A percentile compares a stretch with the other conserved stretches of the same genome.
These are phyloP conservation scores for Phyllopteryx taeniolatus DNA, from an alignment of 2,113 vertebrate species.

Conservation along the genomic window DNA sequence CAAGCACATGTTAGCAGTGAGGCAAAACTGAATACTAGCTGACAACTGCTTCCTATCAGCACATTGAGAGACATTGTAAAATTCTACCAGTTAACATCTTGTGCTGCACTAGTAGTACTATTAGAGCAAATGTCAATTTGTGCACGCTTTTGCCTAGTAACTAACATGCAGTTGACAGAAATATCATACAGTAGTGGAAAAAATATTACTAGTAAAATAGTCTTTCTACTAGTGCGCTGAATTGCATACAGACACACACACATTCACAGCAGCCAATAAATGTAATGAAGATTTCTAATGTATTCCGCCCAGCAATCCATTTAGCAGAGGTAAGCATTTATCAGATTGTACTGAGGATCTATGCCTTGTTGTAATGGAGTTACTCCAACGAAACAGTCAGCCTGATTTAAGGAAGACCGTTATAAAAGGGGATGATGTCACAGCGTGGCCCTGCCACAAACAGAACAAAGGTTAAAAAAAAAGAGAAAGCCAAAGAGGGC, in stretches of 20 bases:
- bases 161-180: not conserved
- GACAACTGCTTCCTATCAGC: too few species aligned
- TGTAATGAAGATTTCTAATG: slow-evolving; percentile 24
- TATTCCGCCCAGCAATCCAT: slow-evolving; percentile 22
- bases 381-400: not conserved
- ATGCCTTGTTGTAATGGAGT: not conserved
- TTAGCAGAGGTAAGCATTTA: slow-evolving; percentile 11
- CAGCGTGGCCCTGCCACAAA: slow-evolving; percentile 26
- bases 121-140: too few species aligned
- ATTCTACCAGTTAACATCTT: too few species aligned
- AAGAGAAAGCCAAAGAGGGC: slow-evolving; percentile 8
- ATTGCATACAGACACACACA: slow-evolving; percentile 4
- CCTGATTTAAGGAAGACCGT: slow-evolving; percentile 30
- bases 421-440: slow-evolving; percentile 50
- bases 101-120: too few species aligned
- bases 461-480: slow-evolving; percentile 8
- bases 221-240: not conserved
- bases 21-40: too few species aligned
- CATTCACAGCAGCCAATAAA: slow-evolving; percentile 17
- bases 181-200: not conserved
- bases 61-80: too few species aligned
- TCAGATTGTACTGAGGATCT: not conserved
- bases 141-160: too few species aligned
- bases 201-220: too few species aligned
- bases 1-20: too few species aligned